These are phyloP conservation scores for Plumapathes pennacea DNA, from an alignment of 92 coral and sea anemone genomes.

Conservation along the genomic window DNA sequence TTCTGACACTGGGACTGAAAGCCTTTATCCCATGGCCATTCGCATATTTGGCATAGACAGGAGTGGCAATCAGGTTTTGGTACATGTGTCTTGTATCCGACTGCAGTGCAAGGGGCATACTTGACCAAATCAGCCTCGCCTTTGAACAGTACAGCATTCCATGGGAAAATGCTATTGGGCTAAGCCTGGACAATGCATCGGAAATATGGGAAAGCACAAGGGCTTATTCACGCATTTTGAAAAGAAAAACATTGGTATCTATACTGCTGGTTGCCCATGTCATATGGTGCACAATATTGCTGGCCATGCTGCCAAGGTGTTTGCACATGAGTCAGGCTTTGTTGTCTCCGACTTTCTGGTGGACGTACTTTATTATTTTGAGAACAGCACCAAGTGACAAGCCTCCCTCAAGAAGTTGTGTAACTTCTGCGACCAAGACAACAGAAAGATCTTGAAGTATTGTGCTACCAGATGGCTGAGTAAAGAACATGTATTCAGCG, in stretches of 20 bases:
- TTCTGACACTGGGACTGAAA: constrained; percentile 8
- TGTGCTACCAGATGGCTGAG: constrained; percentile 30
- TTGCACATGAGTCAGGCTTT: constrained; percentile 19
- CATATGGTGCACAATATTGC: constrained; percentile 44
- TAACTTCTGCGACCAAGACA: constrained; percentile 18
- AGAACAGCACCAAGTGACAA: constrained; percentile 28
- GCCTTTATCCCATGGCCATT: not conserved
- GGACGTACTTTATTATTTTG: constrained; percentile 19
- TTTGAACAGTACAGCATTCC: too few species aligned
- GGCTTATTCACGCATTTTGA: too few species aligned
- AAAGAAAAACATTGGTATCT: too few species aligned
- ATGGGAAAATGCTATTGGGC: too few species aligned
- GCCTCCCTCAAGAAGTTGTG: not conserved
- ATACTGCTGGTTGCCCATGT: constrained; percentile 57
- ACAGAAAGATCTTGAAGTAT: constrained; percentile 16
- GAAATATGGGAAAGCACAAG: too few species aligned
- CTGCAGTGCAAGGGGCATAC: too few species aligned
- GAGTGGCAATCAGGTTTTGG: not conserved
- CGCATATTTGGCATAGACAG: not conserved
- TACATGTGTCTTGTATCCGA: not conserved
- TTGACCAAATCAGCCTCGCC: too few species aligned
- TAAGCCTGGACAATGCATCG: too few species aligned
- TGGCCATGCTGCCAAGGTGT: constrained; percentile 49
- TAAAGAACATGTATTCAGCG: constrained; percentile 22
- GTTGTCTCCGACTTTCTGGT: constrained; percentile 8